Percentiles rank a stretch among this genome's conserved stretches.
phyloP scores from a whole-genome alignment of 2,888 invertebrate genomes.

The Clivina fossor region DNA sequence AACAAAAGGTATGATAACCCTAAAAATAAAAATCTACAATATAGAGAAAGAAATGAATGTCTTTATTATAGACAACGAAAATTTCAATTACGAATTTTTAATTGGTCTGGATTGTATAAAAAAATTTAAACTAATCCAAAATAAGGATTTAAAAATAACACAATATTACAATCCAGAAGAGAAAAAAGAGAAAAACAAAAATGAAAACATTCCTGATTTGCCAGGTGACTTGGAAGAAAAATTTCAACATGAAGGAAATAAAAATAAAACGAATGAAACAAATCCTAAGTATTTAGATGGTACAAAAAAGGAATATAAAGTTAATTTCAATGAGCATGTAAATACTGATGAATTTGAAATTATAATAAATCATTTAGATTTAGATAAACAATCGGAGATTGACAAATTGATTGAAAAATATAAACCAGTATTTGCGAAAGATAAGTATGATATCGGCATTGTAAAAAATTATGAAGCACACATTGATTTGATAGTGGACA shows the following conservation, averaged over 20 bases:
- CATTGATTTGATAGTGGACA: slow-evolving; percentile 17
- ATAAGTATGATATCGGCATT: slow-evolving; percentile 37
- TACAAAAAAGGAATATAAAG: too few relatives aligned
- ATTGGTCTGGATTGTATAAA: slow-evolving; percentile 38
- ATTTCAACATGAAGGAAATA: too few relatives aligned
- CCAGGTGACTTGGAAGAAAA: not conserved
- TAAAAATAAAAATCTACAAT: slow-evolving; percentile 36
- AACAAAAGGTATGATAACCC: slow-evolving; percentile 34
- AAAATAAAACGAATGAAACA: too few relatives aligned
- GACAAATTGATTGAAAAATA: slow-evolving; percentile 28
- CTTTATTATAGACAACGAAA: slow-evolving; percentile 36
- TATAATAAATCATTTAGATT: slow-evolving; percentile 29
- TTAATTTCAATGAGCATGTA: slow-evolving; percentile 35
- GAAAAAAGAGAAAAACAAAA: not conserved
- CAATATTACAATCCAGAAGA: slow-evolving; percentile 20
- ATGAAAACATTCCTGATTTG: slow-evolving; percentile 5
- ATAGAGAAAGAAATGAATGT: slow-evolving; percentile 36
- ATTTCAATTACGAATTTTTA: slow-evolving; percentile 38
- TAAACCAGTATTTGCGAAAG: slow-evolving; percentile 35
- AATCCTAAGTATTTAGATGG: too few relatives aligned
- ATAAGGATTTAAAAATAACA: slow-evolving; percentile 33
- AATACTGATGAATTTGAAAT: slow-evolving; percentile 28
- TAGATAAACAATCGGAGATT: slow-evolving; percentile 25
- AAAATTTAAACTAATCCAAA: slow-evolving; percentile 35
- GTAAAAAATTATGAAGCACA: slow-evolving; percentile 35